A percentile compares a stretch with the other conserved stretches of the same genome.
These are phyloP conservation scores for Butorides virescens DNA, from an alignment of 2,113 vertebrate genomes.

Conservation along the genomic window DNA sequence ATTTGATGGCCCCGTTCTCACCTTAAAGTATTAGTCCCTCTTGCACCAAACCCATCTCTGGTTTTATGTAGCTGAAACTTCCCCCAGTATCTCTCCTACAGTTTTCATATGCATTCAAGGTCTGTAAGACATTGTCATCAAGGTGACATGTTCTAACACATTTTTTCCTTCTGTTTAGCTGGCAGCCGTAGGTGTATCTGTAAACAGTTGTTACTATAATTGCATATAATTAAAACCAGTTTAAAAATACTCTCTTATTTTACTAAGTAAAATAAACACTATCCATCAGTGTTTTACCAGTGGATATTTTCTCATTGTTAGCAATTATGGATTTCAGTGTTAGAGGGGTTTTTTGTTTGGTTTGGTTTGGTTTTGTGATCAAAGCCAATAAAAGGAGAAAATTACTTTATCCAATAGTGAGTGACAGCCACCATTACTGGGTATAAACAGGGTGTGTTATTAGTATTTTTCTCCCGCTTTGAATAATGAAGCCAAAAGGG, in stretches of 20 bases:
- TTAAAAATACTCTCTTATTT: not conserved
- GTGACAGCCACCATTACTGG: not conserved
- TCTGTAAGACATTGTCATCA: not conserved
- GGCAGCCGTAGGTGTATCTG: not conserved
- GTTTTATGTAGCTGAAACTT: not conserved
- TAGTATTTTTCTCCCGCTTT: not conserved
- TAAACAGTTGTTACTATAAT: not conserved
- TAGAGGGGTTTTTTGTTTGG: not conserved
- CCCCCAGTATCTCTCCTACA: not conserved
- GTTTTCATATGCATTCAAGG: not conserved
- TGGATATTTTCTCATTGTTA: not conserved
- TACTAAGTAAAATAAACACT: not conserved
- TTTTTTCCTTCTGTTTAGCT: not conserved
- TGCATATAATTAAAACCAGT: not conserved
- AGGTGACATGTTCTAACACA: not conserved
- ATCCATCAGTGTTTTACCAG: not conserved
- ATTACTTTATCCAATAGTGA: not conserved
- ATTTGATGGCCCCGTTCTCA: not conserved
- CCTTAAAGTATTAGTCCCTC: not conserved
- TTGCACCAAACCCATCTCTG: not conserved
- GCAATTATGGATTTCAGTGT: not conserved
- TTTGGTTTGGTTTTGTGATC: not conserved
- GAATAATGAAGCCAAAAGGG: not conserved
- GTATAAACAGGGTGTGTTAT: not conserved
- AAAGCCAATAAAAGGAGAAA: not conserved